phyloP scores from a whole-genome alignment of 2,888 invertebrate species.

The Allophyes oxyacanthae region DNA sequence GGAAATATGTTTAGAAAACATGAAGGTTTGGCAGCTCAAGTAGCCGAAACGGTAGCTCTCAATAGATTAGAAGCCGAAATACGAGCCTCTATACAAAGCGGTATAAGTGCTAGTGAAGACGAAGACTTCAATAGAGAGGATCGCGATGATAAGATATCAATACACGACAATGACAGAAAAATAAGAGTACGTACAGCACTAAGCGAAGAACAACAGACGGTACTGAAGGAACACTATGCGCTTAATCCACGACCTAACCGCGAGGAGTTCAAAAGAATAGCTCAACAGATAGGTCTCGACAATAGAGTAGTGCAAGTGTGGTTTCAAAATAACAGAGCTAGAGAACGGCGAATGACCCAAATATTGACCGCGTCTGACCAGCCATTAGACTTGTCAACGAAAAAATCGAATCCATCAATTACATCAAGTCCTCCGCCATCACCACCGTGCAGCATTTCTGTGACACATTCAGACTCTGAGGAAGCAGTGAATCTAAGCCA shows the following conservation, averaged over 20 bases:
- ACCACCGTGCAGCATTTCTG: conserved; percentile 90
- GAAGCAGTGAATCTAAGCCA: conserved; percentile 94
- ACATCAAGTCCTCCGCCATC: conserved; percentile 90
- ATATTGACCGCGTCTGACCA: conserved; percentile 90
- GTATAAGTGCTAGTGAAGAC: conserved; percentile 90
- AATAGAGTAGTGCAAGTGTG: conserved; percentile 97
- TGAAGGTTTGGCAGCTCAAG: conserved; percentile 94
- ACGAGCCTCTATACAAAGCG: conserved; percentile 85
- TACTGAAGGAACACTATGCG: conserved; percentile 96
- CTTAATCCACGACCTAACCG: conserved; percentile 97
- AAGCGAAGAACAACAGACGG: conserved; percentile 97
- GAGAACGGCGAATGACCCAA: conserved; percentile 92
- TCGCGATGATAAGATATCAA: conserved; percentile 87
- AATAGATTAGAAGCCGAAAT: conserved; percentile 87
- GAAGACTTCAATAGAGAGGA: conserved; percentile 88
- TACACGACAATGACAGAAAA: conserved; percentile 92
- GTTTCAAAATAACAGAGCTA: conserved; percentile 98
- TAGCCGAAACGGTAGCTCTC: conserved; percentile 91
- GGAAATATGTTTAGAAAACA: conserved; percentile 90
- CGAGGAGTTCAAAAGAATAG: conserved; percentile 97
- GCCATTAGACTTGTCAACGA: conserved; percentile 97
- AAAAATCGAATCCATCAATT: conserved; percentile 90
- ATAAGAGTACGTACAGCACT: conserved; percentile 98
- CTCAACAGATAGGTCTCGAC: conserved; percentile 93
- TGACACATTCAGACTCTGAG: conserved; percentile 91